phyloP scores from a whole-genome alignment of 2,888 invertebrate species.

The Eristalis arbustorum region DNA sequence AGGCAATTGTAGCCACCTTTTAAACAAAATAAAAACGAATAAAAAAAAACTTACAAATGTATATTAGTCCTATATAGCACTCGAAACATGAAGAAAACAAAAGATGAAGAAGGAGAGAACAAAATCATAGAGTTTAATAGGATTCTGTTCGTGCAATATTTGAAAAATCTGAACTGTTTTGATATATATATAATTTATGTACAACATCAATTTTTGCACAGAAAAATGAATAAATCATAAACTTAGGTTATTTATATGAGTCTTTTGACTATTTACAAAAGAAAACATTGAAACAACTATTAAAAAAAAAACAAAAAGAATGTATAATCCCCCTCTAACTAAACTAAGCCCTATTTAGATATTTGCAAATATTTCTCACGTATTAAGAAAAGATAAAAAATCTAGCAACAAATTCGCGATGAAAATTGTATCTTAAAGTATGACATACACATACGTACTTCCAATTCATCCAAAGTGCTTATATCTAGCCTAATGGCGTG shows the following conservation, averaged over 20 bases:
- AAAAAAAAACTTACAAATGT: conserved; percentile 31
- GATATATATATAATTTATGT: conserved; percentile 52
- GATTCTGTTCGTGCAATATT: conserved; percentile 63
- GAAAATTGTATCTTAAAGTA: conserved; percentile 56
- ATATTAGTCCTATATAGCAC: conserved; percentile 38
- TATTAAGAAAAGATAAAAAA: conserved; percentile 44
- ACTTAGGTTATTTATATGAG: conserved; percentile 66
- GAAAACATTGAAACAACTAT: conserved; percentile 10
- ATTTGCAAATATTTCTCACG: conserved; percentile 62
- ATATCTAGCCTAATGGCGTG: conserved; percentile 62
- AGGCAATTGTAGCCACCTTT: conserved; percentile 47
- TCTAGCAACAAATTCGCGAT: conserved; percentile 41
- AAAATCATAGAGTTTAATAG: conserved; percentile 29
- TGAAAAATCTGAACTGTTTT: conserved; percentile 66
- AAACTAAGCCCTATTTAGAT: conserved; percentile 46
- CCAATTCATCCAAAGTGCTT: conserved; percentile 64
- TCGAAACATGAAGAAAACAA: neutral
- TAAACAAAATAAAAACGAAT: neutral
- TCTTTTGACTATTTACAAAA: conserved; percentile 68
- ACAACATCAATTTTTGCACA: conserved; percentile 49
- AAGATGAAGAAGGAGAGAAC: neutral
- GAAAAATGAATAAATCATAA: conserved; percentile 42
- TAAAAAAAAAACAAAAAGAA: neutral
- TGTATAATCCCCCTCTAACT: conserved; percentile 30
- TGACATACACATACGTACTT: conserved; percentile 56